Conservation (phyloP, 2,113 vertebrate species). For the Triplophysa dalaica region DNA sequence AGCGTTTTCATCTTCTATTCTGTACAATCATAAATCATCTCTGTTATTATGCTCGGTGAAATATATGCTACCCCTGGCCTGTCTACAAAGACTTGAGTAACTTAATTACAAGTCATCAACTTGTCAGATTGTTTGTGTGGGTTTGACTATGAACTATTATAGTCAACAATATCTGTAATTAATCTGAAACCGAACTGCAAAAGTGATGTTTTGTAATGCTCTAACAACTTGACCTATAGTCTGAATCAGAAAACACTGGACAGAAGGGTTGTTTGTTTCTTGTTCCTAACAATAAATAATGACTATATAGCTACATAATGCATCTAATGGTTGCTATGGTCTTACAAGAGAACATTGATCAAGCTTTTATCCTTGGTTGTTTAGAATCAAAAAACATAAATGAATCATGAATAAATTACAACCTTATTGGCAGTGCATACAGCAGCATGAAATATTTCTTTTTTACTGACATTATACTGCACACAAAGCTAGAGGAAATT, state of each 20-base stretch:
- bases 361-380: no score
- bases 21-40: neutral
- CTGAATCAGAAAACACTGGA: neutral
- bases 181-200: neutral
- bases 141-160: neutral
- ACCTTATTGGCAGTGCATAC: no score
- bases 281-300: no score
- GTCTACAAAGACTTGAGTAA: neutral
- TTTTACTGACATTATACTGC: no score
- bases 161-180: neutral
- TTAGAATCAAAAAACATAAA: no score
- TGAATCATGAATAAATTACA: no score
- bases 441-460: no score
- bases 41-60: neutral
- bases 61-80: neutral
- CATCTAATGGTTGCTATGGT: no score
- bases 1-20: neutral
- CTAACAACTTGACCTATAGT: conserved; percentile 6
- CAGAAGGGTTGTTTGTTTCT: no score
- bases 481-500: no score
- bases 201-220: conserved; percentile 4
- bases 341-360: no score
- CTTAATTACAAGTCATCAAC: conserved; percentile 10
- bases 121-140: neutral
- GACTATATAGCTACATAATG: no score